Evolutionary conservation across 2,888 invertebrate species (phyloP).

Genomic region (Drosophila recens): DNA sequence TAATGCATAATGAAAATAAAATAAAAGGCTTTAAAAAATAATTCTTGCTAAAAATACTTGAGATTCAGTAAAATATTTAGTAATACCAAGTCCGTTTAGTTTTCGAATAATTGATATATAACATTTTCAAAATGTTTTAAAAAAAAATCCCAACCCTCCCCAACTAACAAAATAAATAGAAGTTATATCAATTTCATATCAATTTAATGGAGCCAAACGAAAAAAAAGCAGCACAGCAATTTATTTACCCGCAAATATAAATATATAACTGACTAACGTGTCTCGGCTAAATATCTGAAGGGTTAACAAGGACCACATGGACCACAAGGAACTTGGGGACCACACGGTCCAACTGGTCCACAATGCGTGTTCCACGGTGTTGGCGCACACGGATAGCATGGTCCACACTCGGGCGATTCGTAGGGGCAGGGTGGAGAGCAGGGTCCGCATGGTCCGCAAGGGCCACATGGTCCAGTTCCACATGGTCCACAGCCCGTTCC

Average conservation of each 20-base stretch:
- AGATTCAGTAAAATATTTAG: too few species aligned
- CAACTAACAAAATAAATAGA: background rate
- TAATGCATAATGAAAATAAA: too few species aligned
- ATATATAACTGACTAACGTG: background rate
- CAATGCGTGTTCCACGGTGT: slow-evolving; percentile 12
- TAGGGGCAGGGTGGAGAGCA: slow-evolving; percentile 9
- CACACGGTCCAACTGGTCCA: slow-evolving; percentile 14
- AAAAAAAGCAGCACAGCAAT: slow-evolving; percentile 7
- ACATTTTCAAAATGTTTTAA: too few species aligned
- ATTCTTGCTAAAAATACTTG: too few species aligned
- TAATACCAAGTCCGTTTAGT: too few species aligned
- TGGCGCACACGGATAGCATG: slow-evolving; percentile 10
- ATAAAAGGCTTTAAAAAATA: too few species aligned
- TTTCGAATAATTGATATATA: too few species aligned
- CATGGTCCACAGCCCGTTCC: slow-evolving; percentile 10
- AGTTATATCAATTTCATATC: background rate
- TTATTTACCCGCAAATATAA: slow-evolving; percentile 3
- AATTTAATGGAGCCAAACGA: background rate
- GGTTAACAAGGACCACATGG: slow-evolving; percentile 11
- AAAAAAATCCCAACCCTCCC: too few species aligned
- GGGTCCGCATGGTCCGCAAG: slow-evolving; percentile 8
- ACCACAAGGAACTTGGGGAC: slow-evolving; percentile 14
- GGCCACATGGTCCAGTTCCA: slow-evolving; percentile 10
- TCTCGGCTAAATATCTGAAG: background rate
- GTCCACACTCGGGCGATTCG: slow-evolving; percentile 14